A percentile compares a stretch with the other conserved stretches of the same genome.
phyloP scores from a whole-genome alignment of 2,888 invertebrate species.

The Andrena camellia region DNA sequence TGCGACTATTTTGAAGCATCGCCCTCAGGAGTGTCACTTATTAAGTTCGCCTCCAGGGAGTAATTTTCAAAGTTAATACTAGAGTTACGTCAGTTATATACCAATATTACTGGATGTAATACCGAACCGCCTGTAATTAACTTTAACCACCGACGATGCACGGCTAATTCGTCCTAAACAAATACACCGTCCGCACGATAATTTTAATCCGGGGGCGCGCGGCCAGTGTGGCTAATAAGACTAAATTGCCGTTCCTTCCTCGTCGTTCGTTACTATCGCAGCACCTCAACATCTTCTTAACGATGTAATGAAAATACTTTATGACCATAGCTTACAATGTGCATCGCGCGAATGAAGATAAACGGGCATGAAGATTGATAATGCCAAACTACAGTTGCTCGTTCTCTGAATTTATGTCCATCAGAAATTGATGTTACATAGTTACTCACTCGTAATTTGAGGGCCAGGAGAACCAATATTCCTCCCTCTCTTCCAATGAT shows the following conservation, averaged over 20 bases:
- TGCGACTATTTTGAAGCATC: slow-evolving; percentile 63
- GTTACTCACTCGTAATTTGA: not conserved
- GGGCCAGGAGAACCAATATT: not conserved
- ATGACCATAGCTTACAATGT: slow-evolving; percentile 3
- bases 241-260: slow-evolving; percentile 18
- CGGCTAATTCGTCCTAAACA: slow-evolving; percentile 38
- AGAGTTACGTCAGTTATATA: slow-evolving; percentile 59
- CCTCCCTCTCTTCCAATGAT: not conserved
- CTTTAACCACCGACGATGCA: slow-evolving; percentile 29
- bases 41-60: slow-evolving; percentile 65
- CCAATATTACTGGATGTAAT: slow-evolving; percentile 44
- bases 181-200: slow-evolving; percentile 11
- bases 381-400: not conserved
- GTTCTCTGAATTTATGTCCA: not conserved
- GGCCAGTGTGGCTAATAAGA: slow-evolving; percentile 2
- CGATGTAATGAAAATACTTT: not conserved
- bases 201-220: slow-evolving; percentile 7
- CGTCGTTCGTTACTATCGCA: slow-evolving; percentile 2
- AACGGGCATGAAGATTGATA: not conserved
- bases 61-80: slow-evolving; percentile 70
- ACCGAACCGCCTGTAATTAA: slow-evolving; percentile 49
- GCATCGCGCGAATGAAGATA: not conserved
- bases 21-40: slow-evolving; percentile 69
- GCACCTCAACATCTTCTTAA: not conserved
- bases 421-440: not conserved